Percentiles rank a stretch among this genome's conserved stretches.
Conservation (phyloP, 2,113 vertebrate genomes). For the Heloderma charlesbogerti region DNA sequence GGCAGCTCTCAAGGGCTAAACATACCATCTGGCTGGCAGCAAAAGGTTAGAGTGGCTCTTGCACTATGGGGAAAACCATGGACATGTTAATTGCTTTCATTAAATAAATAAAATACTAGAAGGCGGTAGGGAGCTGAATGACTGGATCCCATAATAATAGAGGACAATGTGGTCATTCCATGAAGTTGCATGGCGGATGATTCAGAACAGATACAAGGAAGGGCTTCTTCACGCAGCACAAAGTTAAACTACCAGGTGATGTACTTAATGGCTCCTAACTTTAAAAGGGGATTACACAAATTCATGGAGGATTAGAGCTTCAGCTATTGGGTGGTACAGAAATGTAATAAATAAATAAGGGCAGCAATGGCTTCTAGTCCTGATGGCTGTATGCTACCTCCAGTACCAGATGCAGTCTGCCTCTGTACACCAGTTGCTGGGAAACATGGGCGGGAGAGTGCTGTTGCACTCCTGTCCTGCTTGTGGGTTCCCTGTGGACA, state of each 20-base stretch:
- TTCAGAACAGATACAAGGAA: not conserved
- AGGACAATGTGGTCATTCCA: not conserved
- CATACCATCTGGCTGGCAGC: slow-evolving; percentile 48
- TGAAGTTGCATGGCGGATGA: not conserved
- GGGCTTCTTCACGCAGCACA: not conserved
- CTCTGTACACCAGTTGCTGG: not conserved
- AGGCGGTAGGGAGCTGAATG: not conserved
- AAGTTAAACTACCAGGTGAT: too few relatives aligned
- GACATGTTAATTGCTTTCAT: not conserved
- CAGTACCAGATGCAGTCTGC: not conserved
- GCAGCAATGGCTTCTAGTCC: not conserved
- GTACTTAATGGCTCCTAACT: too few relatives aligned
- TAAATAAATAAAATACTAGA: not conserved
- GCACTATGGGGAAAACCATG: slow-evolving; percentile 29
- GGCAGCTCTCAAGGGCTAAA: slow-evolving; percentile 46
- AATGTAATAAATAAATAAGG: not conserved
- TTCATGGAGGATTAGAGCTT: not conserved
- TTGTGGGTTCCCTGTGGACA: not conserved
- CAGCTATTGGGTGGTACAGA: too few relatives aligned
- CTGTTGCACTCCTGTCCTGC: too few relatives aligned
- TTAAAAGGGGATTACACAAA: not conserved
- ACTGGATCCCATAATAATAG: not conserved
- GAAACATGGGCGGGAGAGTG: too few relatives aligned
- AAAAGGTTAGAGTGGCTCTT: slow-evolving; percentile 42
- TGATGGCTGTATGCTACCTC: not conserved